Base-by-base conservation (phyloP, 2,888 invertebrate species). In the Chloroclysta siterata region DNA sequence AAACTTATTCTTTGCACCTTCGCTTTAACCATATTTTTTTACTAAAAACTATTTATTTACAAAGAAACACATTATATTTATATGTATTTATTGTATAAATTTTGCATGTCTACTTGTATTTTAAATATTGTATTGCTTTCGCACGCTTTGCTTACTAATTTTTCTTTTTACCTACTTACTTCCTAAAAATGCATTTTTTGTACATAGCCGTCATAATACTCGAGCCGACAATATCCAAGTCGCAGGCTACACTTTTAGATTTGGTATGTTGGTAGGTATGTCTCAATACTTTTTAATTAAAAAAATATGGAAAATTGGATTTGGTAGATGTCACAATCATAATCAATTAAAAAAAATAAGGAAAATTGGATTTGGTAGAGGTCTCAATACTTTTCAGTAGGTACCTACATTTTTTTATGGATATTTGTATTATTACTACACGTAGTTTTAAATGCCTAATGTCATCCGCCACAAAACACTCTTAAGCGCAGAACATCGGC, bases 71-170 rank as follows among this genome's bases (percentile, higher is more conserved):
- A 46, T 46, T 46, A 17, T 46, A 11, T 6, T 5, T 41, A 41
- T 41, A 41, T 41, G 41, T 50, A 42, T 42, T 44, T 29, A 7
- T 7, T 46, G 47, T 33, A 15, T 57, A 14, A 44, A 28, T 44
- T 48, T 47, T 33, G 39, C 28, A 41, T 55, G 53, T 15, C 11
- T 51, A 10, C 14, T 14, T 52, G 28, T 41, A 33, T 50, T 22
- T 42, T 53, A 22, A 2, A 10, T 8, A 14, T 33, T 50, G 7
- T 50, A 48, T 48, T 46, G 63, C 60, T 66, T 63, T 53, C 33
- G 52, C 65, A 68, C 65, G 68, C 65, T 61, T 65, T 36, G 14
- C 28, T 55, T 52, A 57, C 48, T 62, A 66, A 62, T 46, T 8
- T 17, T 17, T 46, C 15, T 44, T 14, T 44, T 39, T 11, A 2